Conservation (phyloP, 2,797 vertebrate species). For the Erethizon dorsatum region DNA sequence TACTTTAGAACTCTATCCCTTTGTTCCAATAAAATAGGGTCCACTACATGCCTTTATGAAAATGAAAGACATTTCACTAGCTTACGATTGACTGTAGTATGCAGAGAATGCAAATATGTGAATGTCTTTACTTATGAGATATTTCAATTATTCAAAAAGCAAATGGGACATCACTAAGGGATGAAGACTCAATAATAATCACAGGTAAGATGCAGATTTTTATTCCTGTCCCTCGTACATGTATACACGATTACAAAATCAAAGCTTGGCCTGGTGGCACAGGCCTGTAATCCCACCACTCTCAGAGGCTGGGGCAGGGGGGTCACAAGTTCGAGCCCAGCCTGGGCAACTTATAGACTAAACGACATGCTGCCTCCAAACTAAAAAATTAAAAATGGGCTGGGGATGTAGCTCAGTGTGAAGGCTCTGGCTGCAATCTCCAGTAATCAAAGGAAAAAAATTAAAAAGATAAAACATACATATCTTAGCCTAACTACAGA, state of each 20-base stretch:
- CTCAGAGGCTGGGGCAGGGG: background rate
- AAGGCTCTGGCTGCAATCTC: background rate
- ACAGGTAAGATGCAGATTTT: background rate
- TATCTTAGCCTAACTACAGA: background rate
- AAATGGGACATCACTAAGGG: background rate
- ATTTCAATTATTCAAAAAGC: background rate
- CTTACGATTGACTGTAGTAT: background rate
- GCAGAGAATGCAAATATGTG: background rate
- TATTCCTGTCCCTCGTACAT: background rate
- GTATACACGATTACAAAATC: background rate
- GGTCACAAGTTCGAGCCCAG: background rate
- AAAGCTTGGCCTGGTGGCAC: background rate
- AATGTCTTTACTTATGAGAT: background rate
- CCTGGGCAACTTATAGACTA: background rate
- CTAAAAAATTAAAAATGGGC: background rate
- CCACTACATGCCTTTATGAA: background rate
- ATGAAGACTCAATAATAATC: background rate
- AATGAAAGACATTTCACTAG: background rate
- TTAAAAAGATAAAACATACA: background rate
- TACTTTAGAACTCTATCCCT: background rate
- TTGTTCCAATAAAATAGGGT: background rate
- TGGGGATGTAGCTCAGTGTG: background rate
- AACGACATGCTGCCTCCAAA: background rate
- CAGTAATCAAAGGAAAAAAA: background rate
- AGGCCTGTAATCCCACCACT: background rate